Percentiles rank a stretch among this genome's conserved stretches.
These are phyloP conservation scores for Prolemur simus DNA, from an alignment of 2,113 vertebrate genomes.

Conservation along the genomic window DNA sequence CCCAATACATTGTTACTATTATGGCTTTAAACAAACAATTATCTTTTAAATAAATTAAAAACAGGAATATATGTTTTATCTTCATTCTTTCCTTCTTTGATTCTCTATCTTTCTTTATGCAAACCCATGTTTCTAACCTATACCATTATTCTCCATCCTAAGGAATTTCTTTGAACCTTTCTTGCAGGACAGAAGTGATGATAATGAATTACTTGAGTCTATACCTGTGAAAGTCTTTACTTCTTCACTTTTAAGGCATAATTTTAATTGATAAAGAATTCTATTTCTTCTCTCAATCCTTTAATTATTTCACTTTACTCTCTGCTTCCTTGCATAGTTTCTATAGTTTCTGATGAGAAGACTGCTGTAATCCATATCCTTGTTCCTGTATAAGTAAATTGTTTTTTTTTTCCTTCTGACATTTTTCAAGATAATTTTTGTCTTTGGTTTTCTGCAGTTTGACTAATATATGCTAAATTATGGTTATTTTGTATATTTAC, in stretches of 20 bases:
- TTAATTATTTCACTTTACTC: neutral
- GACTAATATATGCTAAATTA: neutral
- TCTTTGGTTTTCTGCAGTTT: neutral
- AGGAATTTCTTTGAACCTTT: neutral
- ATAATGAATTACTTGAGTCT: neutral
- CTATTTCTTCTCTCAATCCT: neutral
- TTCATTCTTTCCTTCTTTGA: neutral
- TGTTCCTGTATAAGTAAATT: neutral
- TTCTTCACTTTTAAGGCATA: neutral
- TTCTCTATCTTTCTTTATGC: neutral
- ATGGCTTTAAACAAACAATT: neutral
- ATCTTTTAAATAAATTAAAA: neutral
- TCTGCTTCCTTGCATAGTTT: neutral
- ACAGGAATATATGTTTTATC: neutral
- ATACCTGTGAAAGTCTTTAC: neutral
- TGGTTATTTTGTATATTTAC: neutral
- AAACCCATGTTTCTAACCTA: neutral
- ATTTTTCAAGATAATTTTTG: neutral
- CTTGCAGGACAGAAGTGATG: neutral
- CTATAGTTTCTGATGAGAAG: neutral
- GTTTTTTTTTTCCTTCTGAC: neutral
- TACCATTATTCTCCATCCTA: neutral
- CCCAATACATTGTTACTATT: neutral
- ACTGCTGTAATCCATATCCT: neutral
- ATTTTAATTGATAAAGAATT: neutral